phyloP scores from a whole-genome alignment of 2,888 invertebrate species.

The Aphodius granarius region DNA sequence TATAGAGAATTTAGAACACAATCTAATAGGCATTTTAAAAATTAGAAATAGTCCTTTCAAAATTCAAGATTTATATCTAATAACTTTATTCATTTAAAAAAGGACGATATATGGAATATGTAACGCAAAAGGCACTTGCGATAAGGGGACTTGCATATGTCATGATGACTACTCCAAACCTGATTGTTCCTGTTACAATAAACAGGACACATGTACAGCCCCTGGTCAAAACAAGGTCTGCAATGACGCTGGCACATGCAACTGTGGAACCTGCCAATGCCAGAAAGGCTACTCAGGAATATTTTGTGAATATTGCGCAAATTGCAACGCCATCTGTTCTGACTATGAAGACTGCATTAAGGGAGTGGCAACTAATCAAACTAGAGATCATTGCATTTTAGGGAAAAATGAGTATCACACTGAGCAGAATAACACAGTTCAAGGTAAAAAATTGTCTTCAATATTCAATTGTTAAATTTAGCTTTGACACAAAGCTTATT shows the following conservation, averaged over 20 bases:
- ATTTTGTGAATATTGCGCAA: slow-evolving; percentile 59
- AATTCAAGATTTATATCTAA: too few relatives aligned
- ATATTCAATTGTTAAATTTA: too few relatives aligned
- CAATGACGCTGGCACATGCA: slow-evolving; percentile 74
- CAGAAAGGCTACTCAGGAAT: slow-evolving; percentile 51
- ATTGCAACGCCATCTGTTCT: slow-evolving; percentile 58
- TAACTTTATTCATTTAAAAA: too few relatives aligned
- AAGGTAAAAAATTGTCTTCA: slow-evolving; percentile 17
- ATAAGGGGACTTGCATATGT: slow-evolving; percentile 75
- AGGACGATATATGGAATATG: slow-evolving; percentile 53
- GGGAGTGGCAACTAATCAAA: slow-evolving; percentile 19
- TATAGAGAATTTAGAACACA: slow-evolving; percentile 21
- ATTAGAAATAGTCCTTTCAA: neutral
- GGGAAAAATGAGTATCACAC: slow-evolving; percentile 26
- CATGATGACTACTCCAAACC: slow-evolving; percentile 60
- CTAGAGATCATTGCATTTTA: slow-evolving; percentile 17
- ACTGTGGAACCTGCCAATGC: slow-evolving; percentile 62
- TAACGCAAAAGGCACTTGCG: slow-evolving; percentile 72
- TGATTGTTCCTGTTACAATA: slow-evolving; percentile 61
- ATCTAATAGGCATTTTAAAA: too few relatives aligned
- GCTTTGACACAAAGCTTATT: neutral
- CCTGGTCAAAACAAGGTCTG: slow-evolving; percentile 61
- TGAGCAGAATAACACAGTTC: slow-evolving; percentile 15
- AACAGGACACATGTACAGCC: slow-evolving; percentile 57
- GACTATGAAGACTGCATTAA: slow-evolving; percentile 56